Conservation (phyloP, 1,140 invertebrate species). For the Euura lappo region DNA sequence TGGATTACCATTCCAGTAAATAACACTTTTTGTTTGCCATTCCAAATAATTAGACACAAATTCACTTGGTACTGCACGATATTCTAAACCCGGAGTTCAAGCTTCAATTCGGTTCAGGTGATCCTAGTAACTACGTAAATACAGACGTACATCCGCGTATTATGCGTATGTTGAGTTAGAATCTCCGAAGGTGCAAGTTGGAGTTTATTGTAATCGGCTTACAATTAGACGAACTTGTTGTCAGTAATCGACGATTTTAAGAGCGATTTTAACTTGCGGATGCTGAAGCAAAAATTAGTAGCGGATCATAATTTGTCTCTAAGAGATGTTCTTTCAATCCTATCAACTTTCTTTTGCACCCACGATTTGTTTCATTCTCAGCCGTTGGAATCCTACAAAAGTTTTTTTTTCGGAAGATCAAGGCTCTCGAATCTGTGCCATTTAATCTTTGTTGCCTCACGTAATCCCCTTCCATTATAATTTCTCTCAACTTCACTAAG, state of each 20-base stretch:
- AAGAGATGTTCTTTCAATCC: neutral
- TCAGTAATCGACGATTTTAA: too few species aligned
- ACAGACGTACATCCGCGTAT: too few species aligned
- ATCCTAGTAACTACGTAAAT: too few species aligned
- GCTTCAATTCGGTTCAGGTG: too few species aligned
- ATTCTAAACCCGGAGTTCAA: too few species aligned
- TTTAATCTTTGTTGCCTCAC: neutral
- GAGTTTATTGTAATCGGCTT: neutral
- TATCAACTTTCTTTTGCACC: neutral
- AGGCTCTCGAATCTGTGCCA: neutral
- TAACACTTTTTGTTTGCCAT: constrained; percentile 5
- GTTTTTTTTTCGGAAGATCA: neutral
- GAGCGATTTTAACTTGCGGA: too few species aligned
- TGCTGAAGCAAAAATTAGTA: neutral
- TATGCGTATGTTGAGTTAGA: too few species aligned
- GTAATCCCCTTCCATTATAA: neutral
- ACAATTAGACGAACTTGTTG: too few species aligned
- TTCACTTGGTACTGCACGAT: too few species aligned
- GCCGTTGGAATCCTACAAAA: neutral
- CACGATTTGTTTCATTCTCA: neutral
- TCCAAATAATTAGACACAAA: constrained; percentile 7
- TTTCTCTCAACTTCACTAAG: neutral
- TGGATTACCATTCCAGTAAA: neutral
- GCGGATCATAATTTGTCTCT: neutral
- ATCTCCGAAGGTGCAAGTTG: neutral